Evolutionary conservation across 2,888 invertebrate species (phyloP).

Genomic region (Tenthredo distinguenda): DNA sequence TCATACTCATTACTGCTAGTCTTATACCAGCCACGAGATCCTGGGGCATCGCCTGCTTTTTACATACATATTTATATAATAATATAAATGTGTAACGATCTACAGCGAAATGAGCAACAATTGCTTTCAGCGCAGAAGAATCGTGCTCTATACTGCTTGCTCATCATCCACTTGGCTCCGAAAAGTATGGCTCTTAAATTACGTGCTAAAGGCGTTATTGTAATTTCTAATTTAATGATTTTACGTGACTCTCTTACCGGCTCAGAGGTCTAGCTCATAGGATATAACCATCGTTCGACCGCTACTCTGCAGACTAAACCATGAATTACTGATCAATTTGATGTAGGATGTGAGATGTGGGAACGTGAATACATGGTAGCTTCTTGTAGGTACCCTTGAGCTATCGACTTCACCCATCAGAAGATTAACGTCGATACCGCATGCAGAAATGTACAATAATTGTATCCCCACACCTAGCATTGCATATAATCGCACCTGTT

Average conservation of each 20-base stretch:
- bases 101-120: background rate
- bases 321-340: slow-evolving; percentile 44
- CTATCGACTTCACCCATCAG: slow-evolving; percentile 26
- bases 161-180: slow-evolving; percentile 9
- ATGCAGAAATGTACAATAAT: slow-evolving; percentile 43
- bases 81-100: slow-evolving; percentile 28
- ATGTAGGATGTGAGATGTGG: slow-evolving; percentile 43
- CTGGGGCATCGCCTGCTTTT: background rate
- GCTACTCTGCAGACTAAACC: slow-evolving; percentile 31
- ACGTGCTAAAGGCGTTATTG: slow-evolving; percentile 46
- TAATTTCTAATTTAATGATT: slow-evolving; percentile 48
- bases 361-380: slow-evolving; percentile 33
- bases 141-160: background rate
- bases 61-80: background rate
- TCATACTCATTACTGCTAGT: slow-evolving; percentile 57
- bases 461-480: slow-evolving; percentile 29
- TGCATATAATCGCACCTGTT: slow-evolving; percentile 34
- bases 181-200: slow-evolving; percentile 10
- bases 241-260: slow-evolving; percentile 44
- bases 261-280: slow-evolving; percentile 24
- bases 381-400: slow-evolving; percentile 29
- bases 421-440: slow-evolving; percentile 43
- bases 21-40: background rate
- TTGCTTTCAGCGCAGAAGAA: background rate
- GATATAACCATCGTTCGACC: slow-evolving; percentile 29